Conservation (phyloP, 1,140 invertebrate genomes). For the Solen grandis region DNA sequence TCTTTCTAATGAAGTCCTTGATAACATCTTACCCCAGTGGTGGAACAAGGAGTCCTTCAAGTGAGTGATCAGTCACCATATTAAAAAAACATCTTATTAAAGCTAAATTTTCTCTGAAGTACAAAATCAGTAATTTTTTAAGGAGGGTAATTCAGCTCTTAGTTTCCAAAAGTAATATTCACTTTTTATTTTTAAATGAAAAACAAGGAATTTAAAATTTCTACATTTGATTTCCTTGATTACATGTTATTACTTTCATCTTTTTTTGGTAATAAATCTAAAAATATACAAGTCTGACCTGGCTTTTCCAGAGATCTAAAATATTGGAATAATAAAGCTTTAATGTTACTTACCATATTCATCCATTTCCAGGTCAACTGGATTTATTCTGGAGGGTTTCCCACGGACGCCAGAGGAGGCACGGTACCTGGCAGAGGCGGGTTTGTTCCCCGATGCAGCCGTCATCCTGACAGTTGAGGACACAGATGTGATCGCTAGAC, state of each 20-base stretch:
- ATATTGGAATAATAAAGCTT: neutral
- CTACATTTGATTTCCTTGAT: neutral
- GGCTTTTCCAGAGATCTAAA: neutral
- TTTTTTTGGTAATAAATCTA: neutral
- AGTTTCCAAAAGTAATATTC: neutral
- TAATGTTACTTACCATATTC: neutral
- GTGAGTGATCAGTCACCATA: conserved; percentile 61
- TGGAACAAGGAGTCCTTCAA: conserved; percentile 81
- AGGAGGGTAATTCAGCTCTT: neutral
- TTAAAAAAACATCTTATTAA: neutral
- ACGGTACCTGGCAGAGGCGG: conserved; percentile 76
- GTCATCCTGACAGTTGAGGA: conserved; percentile 76
- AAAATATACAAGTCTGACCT: neutral
- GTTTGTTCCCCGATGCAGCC: conserved; percentile 79
- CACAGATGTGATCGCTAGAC: conserved; percentile 76
- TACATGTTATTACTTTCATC: neutral
- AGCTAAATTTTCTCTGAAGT: neutral
- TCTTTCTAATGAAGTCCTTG: conserved; percentile 76
- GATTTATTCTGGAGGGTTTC: conserved; percentile 81
- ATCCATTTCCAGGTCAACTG: conserved; percentile 71
- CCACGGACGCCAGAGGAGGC: conserved; percentile 79
- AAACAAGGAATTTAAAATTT: too few species aligned
- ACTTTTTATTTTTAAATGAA: too few species aligned
- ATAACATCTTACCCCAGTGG: conserved; percentile 76
- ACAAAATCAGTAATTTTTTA: neutral